These are phyloP conservation scores for Enteromius paludinosus DNA, from an alignment of 2,797 vertebrate genomes.

Conservation along the genomic window DNA sequence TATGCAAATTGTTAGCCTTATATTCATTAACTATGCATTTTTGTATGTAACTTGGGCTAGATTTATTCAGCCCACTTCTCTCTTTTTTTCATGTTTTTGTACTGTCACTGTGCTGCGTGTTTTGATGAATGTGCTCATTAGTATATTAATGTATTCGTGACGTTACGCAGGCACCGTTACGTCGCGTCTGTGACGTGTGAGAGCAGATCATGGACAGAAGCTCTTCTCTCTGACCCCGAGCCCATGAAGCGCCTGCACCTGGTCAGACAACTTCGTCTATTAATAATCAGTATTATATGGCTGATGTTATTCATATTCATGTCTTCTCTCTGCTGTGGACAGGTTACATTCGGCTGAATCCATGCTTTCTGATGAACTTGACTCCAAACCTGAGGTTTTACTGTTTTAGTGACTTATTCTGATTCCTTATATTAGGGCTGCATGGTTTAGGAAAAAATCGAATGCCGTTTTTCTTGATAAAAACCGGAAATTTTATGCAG, in stretches of 20 bases:
- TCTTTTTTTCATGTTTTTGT: not conserved
- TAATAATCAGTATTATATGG: not conserved
- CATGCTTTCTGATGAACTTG: slow-evolving; percentile 99
- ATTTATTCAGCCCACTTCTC: not conserved
- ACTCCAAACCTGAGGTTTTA: slow-evolving; percentile 97
- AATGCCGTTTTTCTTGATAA: not conserved
- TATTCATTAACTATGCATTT: not conserved
- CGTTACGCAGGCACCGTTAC: not conserved
- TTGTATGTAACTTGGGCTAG: too few species aligned
- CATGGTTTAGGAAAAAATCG: not conserved
- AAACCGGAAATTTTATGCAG: not conserved
- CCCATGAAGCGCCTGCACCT: slow-evolving; percentile 22
- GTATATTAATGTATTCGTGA: not conserved
- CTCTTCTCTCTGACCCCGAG: slow-evolving; percentile 44
- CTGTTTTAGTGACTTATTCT: not conserved
- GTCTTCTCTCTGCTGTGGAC: slow-evolving; percentile 25
- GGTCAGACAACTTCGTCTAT: slow-evolving; percentile 4
- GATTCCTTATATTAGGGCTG: not conserved
- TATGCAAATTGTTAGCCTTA: not conserved
- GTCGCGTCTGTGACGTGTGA: not conserved
- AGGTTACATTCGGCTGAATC: slow-evolving; percentile 87
- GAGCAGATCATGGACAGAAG: slow-evolving; percentile 32
- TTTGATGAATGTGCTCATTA: slow-evolving; percentile 11
- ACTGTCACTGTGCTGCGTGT: not conserved
- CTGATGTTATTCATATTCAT: not conserved